Base-by-base conservation (phyloP, 2,888 invertebrate species). In the Torymus auratus region DNA sequence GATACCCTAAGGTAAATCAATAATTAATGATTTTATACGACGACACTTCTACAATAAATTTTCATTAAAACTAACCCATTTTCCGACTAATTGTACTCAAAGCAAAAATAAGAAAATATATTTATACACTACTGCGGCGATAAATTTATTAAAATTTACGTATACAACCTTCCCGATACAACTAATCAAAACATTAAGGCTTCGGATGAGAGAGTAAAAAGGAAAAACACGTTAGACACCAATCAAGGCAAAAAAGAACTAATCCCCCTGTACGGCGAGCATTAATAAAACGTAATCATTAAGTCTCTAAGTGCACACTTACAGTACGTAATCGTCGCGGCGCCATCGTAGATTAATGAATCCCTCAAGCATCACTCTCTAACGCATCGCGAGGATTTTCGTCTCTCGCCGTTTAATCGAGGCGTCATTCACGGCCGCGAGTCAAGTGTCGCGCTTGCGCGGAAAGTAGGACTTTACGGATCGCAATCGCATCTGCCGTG, bases 401-500 rank as follows among this genome's bases (percentile, higher is more conserved):
- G 69, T 69, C 14, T 50, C 74, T 28, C 60, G 13, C 20, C 10
- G 5, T 60, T 61, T 60, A 64, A 64, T 71, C 71, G 11, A 71
- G 58, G 70, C 41, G 50, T 70, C 70, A 41, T 41, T 41, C 41
- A 41, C 41, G 7, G 17, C 58, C 17, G 20, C 53, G 53, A 61
- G 23, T 58, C 56, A 64, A 68, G 20, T 68, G 72, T 76, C 71
- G 72, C 68, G 55, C 52, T 56, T 7, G 5, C 62, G 65, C 52
- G 50, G 15, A 77, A 77, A 70, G 69, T 77, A 70, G 81, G 81
- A 73, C 81, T 73, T 41, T 41, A 3, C 5, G 11, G 68, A 78
- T 81, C 12, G 60, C 67, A 69, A 78, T 78, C 69, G 58, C 20
- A 10, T 10, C 15, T 10, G 20, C 56, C n/a, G 41, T 64, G 50